A percentile compares a stretch with the other conserved stretches of the same genome.
phyloP scores from a whole-genome alignment of 1,140 invertebrate species.

The Drosophila pandora region DNA sequence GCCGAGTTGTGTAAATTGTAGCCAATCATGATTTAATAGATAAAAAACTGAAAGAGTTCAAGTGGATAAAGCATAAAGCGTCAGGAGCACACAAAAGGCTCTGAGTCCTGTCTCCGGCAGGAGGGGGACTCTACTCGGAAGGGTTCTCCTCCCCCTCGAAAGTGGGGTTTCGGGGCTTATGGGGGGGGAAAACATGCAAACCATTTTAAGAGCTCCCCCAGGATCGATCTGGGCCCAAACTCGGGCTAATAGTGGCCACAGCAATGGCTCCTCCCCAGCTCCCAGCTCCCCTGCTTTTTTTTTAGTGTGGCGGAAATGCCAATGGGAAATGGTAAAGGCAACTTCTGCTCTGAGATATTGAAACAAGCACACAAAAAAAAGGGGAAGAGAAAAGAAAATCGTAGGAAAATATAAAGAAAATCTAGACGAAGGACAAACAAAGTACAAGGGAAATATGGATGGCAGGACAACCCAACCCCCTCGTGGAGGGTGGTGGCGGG shows the following conservation, averaged over 20 bases:
- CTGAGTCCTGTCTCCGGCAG: neutral
- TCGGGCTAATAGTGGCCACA: slow-evolving; percentile 65
- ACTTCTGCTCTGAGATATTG: slow-evolving; percentile 47
- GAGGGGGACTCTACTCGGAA: neutral
- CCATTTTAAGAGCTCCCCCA: slow-evolving; percentile 71
- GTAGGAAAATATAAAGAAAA: neutral
- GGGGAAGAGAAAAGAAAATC: neutral
- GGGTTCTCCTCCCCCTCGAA: neutral
- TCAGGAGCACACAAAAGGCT: slow-evolving; percentile 51
- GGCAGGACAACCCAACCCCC: neutral
- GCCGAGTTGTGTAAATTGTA: slow-evolving; percentile 77
- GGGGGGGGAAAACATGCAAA: slow-evolving; percentile 27
- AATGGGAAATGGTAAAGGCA: slow-evolving; percentile 39
- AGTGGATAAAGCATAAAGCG: slow-evolving; percentile 81
- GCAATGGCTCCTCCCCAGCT: slow-evolving; percentile 6
- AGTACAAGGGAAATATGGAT: slow-evolving; percentile 20
- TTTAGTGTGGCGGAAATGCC: slow-evolving; percentile 11
- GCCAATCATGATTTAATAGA: slow-evolving; percentile 82
- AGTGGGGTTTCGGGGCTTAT: neutral
- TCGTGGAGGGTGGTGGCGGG: neutral
- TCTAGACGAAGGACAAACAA: slow-evolving; percentile 17
- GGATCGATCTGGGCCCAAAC: slow-evolving; percentile 73
- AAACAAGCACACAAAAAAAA: slow-evolving; percentile 28
- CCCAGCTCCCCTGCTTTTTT: neutral
- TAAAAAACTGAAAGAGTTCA: slow-evolving; percentile 79